Conservation (phyloP, 2,113 vertebrate genomes). For the Ellobius talpinus region DNA sequence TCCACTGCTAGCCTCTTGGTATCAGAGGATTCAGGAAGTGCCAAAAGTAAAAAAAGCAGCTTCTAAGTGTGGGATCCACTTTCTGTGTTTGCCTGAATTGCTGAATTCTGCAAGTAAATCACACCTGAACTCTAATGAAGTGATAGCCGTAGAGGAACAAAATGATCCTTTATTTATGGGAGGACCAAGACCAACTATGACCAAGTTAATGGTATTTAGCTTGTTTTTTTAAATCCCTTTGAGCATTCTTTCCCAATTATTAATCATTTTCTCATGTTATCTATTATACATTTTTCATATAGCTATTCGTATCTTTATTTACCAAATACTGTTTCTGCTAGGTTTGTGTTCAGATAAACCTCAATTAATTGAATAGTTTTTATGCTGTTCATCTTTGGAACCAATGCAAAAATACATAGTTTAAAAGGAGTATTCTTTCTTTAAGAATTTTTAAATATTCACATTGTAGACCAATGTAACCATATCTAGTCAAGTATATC, state of each 20-base stretch:
- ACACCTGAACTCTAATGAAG: not conserved
- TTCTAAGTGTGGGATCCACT: slow-evolving; percentile 89
- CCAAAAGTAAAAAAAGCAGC: slow-evolving; percentile 91
- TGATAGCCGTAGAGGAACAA: slow-evolving; percentile 78
- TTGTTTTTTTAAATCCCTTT: slow-evolving; percentile 7
- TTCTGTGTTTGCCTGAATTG: slow-evolving; percentile 84
- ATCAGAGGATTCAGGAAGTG: slow-evolving; percentile 92
- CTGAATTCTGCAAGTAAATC: not conserved
- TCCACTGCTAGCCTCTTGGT: slow-evolving; percentile 93
- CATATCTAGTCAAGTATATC: slow-evolving; percentile 21
- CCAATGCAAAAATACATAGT: slow-evolving; percentile 5
- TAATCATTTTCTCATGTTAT: not conserved
- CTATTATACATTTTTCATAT: slow-evolving; percentile 44
- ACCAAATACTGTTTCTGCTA: not conserved
- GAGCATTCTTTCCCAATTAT: not conserved
- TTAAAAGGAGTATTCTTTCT: slow-evolving; percentile 23
- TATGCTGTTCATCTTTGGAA: slow-evolving; percentile 49
- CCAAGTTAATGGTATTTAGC: slow-evolving; percentile 94
- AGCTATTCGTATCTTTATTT: not conserved
- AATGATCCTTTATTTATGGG: slow-evolving; percentile 91
- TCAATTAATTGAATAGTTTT: slow-evolving; percentile 37
- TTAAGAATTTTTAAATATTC: not conserved
- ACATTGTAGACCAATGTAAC: not conserved
- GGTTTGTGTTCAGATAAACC: not conserved
- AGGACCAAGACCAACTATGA: slow-evolving; percentile 96